Evolutionary conservation across 2,113 vertebrate genomes (phyloP).

Genomic region (Varanus komodoensis): DNA sequence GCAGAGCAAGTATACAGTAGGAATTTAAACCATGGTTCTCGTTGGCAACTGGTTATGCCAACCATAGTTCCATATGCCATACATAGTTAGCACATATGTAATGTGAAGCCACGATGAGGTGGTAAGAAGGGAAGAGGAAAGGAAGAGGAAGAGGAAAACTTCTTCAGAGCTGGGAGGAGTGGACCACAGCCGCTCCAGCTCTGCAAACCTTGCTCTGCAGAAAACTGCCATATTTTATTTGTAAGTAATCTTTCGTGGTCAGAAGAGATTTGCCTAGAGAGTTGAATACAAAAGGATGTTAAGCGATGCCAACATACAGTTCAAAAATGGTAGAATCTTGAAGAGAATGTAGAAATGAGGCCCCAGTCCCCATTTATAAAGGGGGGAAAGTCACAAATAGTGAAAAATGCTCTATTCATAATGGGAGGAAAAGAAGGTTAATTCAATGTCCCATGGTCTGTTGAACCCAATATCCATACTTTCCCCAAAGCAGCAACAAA

Average conservation of each 20-base stretch:
- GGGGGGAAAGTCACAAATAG: slow-evolving; percentile 60
- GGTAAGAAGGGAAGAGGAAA: not conserved
- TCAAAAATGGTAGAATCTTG: slow-evolving; percentile 38
- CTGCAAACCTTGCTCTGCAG: not conserved
- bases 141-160: too few relatives aligned
- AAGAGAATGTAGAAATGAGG: not conserved
- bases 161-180: not conserved
- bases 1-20: not conserved
- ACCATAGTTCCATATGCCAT: not conserved
- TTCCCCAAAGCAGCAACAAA: slow-evolving; percentile 78
- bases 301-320: slow-evolving; percentile 37
- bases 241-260: not conserved
- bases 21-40: not conserved
- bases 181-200: too few relatives aligned
- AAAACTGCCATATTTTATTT: not conserved
- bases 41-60: not conserved
- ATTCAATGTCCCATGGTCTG: slow-evolving; percentile 76
- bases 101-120: not conserved
- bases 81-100: too few relatives aligned
- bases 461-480: slow-evolving; percentile 71
- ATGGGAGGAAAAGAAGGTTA: slow-evolving; percentile 72
- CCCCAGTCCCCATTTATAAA: slow-evolving; percentile 36
- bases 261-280: slow-evolving; percentile 37
- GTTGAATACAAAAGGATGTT: slow-evolving; percentile 51
- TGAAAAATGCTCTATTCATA: slow-evolving; percentile 63